Evolutionary conservation across 2,797 vertebrate genomes (phyloP).

Genomic region (Epinephelus malabaricus): DNA sequence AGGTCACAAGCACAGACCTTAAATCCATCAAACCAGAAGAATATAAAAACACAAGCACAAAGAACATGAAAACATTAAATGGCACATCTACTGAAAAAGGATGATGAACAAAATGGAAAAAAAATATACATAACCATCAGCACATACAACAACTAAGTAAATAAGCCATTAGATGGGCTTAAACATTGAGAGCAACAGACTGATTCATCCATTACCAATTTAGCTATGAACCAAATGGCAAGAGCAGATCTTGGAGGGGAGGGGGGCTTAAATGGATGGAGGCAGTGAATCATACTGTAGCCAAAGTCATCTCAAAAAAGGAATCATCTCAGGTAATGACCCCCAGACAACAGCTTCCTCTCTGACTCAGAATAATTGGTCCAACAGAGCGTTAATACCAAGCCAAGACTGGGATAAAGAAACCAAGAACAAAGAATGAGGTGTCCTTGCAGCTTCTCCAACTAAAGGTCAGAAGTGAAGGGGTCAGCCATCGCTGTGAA

Average conservation of each 20-base stretch:
- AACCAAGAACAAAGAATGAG: slow-evolving; percentile 66
- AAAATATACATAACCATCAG: slow-evolving; percentile 66
- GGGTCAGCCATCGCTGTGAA: slow-evolving; percentile 76
- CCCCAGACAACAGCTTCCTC: slow-evolving; percentile 73
- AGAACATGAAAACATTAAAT: slow-evolving; percentile 40
- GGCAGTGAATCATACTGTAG: slow-evolving; percentile 79
- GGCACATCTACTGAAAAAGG: slow-evolving; percentile 42
- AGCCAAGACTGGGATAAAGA: slow-evolving; percentile 45
- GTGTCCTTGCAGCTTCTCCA: slow-evolving; percentile 66
- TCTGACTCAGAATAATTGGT: slow-evolving; percentile 81
- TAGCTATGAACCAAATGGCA: slow-evolving; percentile 59
- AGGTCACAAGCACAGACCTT: slow-evolving; percentile 22
- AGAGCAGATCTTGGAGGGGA: slow-evolving; percentile 40
- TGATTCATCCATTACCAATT: slow-evolving; percentile 78
- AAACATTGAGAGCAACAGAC: slow-evolving; percentile 79
- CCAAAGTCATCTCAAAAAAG: slow-evolving; percentile 78
- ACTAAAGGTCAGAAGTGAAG: slow-evolving; percentile 74
- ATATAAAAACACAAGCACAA: slow-evolving; percentile 52
- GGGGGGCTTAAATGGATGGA: slow-evolving; percentile 76
- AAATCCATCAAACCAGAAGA: slow-evolving; percentile 27
- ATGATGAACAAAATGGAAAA: slow-evolving; percentile 46
- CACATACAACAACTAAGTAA: slow-evolving; percentile 69
- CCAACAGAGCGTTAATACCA: slow-evolving; percentile 78
- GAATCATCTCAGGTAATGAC: slow-evolving; percentile 81
- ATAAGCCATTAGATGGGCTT: slow-evolving; percentile 75